Evolutionary conservation across 2,888 invertebrate species (phyloP).

Genomic region (Eurois occulta): DNA sequence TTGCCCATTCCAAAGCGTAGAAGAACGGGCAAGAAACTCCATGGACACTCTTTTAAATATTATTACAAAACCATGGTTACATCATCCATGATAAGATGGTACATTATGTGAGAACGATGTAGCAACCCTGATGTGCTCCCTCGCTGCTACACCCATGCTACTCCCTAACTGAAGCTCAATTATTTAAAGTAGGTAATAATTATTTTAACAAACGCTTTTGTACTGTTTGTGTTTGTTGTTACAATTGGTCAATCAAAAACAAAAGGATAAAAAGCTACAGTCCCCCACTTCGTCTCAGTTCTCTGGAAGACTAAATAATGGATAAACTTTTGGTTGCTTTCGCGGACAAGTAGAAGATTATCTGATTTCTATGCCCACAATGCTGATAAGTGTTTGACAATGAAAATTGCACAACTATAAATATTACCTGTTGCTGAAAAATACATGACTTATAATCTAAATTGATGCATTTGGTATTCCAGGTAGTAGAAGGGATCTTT

Average conservation of each 20-base stretch:
- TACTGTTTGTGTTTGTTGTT: no score
- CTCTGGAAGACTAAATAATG: not conserved
- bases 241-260: not conserved
- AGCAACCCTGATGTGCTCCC: no score
- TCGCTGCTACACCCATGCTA: no score
- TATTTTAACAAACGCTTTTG: not conserved
- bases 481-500: conserved; percentile 95
- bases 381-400: not conserved
- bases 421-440: not conserved
- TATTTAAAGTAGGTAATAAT: no score
- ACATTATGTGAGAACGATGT: no score
- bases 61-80: no score
- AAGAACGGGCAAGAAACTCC: no score
- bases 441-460: not conserved
- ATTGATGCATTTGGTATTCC: conserved; percentile 62
- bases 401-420: not conserved
- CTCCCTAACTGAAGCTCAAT: not conserved
- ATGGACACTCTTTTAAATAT: no score
- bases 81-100: no score
- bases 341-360: not conserved
- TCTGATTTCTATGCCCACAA: not conserved
- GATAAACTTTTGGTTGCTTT: not conserved
- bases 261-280: not conserved
- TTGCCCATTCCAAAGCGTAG: no score
- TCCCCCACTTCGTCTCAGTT: not conserved